Base-by-base conservation (phyloP, 2,797 vertebrate species). In the Amblyopsis hoosieri region DNA sequence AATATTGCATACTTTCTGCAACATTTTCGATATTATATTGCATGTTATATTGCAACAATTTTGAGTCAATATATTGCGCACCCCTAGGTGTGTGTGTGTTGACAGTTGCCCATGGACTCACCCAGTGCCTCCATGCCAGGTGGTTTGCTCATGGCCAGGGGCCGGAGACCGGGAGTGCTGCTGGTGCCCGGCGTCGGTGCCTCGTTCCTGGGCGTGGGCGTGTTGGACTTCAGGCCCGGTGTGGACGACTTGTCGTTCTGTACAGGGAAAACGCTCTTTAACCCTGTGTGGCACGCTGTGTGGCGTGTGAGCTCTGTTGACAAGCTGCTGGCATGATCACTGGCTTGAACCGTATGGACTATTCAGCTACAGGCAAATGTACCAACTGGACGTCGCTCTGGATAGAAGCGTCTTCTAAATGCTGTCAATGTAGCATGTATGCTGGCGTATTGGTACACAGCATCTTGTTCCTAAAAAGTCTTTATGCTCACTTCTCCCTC, bases 191-290 rank as follows among this genome's bases (percentile, higher is more conserved):
- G 96, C 66, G 96, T 98, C 0, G 96, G 96, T 1, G 93, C 96
- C 0, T 98, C 97, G 0, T 96, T 98, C 71, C 96, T 91, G 0
- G 96, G 96, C 0, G 96, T 98, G 0, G 97, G 97, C 2, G 97
- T 98, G 89, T 96, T 98, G 17, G 97, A 98, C 86, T 99, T 99
- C 73, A 98, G 93, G 64, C 95, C 96, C 0, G 97, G 96, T 0
- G 96, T 98, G 1, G 95, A 98, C 0, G 97, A 97, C 82, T 98
- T 99, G 87, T 98, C 97, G 0, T 97, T 98, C 96, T 98, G 47
- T 64, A 74, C 49, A 62, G 63, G 48, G 67, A 9, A 46, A 3
- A 82, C 48, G 86, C 12, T 82, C 47, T 75, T 84, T 72, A 57
- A 69, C 10, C 42, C 66, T 59, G 48, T 13, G 19, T 45, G 37